Percentiles rank a stretch among this genome's conserved stretches.
Conservation (phyloP, 2,113 vertebrate genomes). For the Malurus alboscapulatus region DNA sequence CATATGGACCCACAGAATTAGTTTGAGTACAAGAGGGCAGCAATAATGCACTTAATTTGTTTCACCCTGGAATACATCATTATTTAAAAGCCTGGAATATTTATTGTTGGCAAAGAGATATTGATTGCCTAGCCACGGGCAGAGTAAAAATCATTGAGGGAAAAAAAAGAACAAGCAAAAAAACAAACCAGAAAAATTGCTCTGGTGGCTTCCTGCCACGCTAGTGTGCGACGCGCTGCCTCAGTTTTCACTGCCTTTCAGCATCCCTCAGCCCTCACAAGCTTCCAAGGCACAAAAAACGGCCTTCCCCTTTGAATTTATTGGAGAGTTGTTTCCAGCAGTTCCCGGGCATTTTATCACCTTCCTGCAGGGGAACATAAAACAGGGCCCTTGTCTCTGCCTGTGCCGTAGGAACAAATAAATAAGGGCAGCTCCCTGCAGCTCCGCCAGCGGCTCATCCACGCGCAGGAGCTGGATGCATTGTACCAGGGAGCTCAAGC, state of each 20-base stretch:
- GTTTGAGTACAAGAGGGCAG: background rate
- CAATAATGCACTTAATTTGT: background rate
- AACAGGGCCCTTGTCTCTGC: background rate
- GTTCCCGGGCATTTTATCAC: constrained; percentile 36
- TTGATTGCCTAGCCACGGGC: constrained; percentile 27
- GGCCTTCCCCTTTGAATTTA: constrained; percentile 29
- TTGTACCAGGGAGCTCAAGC: background rate
- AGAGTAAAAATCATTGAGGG: constrained; percentile 31
- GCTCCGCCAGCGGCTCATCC: background rate
- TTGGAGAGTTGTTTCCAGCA: background rate
- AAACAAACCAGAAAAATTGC: background rate
- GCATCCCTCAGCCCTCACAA: background rate
- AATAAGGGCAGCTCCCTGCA: constrained; percentile 36
- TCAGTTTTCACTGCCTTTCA: background rate
- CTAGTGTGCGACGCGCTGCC: accelerated
- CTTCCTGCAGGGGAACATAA: constrained; percentile 48
- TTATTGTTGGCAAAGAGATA: constrained; percentile 12
- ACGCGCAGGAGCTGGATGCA: background rate
- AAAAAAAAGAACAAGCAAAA: background rate
- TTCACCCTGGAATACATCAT: background rate
- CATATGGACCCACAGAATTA: background rate
- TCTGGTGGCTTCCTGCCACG: background rate
- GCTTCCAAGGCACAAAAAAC: background rate
- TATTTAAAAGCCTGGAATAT: background rate
- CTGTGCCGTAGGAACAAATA: constrained; percentile 15